These are phyloP conservation scores for Cynocephalus volans DNA, from an alignment of 2,113 vertebrate species.

Conservation along the genomic window DNA sequence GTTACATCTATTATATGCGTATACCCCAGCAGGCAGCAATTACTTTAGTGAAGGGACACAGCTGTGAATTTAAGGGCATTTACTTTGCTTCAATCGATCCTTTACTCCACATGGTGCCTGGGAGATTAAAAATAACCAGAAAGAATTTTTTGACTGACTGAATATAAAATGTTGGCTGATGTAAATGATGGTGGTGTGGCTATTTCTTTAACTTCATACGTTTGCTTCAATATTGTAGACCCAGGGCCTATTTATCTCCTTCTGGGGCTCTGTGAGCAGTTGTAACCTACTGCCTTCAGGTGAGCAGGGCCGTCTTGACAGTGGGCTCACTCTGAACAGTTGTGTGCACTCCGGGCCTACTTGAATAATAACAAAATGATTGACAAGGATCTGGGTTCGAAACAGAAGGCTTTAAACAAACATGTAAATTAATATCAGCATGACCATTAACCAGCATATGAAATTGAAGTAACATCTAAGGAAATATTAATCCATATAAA, in stretches of 20 bases:
- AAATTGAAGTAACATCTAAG: not conserved
- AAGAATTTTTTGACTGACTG: not conserved
- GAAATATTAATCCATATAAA: not conserved
- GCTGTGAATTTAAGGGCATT: not conserved
- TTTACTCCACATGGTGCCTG: not conserved
- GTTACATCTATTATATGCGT: not conserved
- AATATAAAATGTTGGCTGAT: not conserved
- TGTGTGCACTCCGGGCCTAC: not conserved
- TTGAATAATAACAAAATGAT: not conserved
- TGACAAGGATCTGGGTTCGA: not conserved
- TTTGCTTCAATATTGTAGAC: fast-evolving
- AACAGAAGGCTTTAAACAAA: not conserved
- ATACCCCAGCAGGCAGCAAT: fast-evolving
- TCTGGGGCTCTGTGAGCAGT: no score
- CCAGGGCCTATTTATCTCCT: not conserved
- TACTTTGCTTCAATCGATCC: not conserved
- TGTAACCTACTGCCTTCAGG: fast-evolving
- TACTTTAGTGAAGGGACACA: not conserved
- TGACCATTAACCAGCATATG: no score
- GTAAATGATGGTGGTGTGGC: fast-evolving
- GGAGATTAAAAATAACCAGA: not conserved
- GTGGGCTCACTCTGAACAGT: not conserved
- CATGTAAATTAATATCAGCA: not conserved
- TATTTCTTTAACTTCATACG: not conserved
- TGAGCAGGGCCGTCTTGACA: no score